Conservation (phyloP, 2,888 invertebrate species). For the Patella depressa region DNA sequence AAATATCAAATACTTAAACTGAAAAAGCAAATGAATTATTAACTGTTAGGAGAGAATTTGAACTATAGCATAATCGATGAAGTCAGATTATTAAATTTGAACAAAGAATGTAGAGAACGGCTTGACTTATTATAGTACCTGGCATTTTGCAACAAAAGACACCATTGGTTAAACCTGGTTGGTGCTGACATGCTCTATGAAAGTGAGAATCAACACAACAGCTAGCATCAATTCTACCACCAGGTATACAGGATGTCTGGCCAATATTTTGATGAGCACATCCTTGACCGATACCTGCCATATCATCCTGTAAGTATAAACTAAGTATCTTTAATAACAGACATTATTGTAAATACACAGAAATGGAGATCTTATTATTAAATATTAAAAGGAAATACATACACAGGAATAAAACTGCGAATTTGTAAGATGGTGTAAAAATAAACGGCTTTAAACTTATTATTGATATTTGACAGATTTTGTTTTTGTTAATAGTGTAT, state of each 20-base stretch:
- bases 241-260: conserved; percentile 65
- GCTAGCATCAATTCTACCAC: conserved; percentile 66
- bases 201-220: conserved; percentile 67
- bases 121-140: conserved; percentile 41
- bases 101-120: background rate
- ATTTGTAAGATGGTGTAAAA: too few relatives aligned
- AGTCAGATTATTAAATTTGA: background rate
- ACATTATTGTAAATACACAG: too few relatives aligned
- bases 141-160: conserved; percentile 63
- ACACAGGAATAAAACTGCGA: too few relatives aligned
- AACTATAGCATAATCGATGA: conserved; percentile 1
- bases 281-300: conserved; percentile 65
- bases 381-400: too few relatives aligned
- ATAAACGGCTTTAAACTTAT: too few relatives aligned
- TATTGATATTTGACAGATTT: too few relatives aligned
- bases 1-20: too few relatives aligned
- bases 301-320: conserved; percentile 60
- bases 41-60: background rate
- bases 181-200: conserved; percentile 61
- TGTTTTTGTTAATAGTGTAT: too few relatives aligned
- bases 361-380: too few relatives aligned
- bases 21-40: background rate
- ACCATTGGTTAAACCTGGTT: conserved; percentile 51
- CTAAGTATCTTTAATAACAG: too few relatives aligned
- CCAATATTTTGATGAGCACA: conserved; percentile 65